These are phyloP conservation scores for Dasyornis broadbenti DNA, from an alignment of 2,113 vertebrate species.

Conservation along the genomic window DNA sequence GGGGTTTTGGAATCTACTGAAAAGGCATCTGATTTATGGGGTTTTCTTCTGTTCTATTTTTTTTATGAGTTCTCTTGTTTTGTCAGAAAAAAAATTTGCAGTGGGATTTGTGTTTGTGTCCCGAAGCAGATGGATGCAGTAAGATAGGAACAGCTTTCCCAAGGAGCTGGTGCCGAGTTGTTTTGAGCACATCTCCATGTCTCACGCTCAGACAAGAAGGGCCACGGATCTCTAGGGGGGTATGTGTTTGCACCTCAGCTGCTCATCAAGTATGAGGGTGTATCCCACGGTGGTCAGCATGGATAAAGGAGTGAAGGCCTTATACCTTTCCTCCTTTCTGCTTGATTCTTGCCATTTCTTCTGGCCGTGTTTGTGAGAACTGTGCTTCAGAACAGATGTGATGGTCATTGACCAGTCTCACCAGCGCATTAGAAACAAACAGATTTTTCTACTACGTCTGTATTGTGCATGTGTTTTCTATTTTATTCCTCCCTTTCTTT, in stretches of 20 bases:
- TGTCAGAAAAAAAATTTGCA: background rate
- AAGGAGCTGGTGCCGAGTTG: background rate
- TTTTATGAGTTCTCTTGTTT: background rate
- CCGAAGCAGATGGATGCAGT: background rate
- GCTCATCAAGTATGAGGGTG: background rate
- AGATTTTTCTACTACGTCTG: background rate
- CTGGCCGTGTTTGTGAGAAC: background rate
- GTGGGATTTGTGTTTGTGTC: background rate
- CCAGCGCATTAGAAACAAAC: background rate
- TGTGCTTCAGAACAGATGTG: background rate
- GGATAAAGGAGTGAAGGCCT: background rate
- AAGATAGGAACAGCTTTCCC: slow-evolving; percentile 3
- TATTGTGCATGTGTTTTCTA: background rate
- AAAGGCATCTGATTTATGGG: background rate
- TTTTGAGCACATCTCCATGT: background rate
- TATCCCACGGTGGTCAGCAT: accelerated
- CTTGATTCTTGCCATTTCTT: background rate
- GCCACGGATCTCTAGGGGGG: background rate
- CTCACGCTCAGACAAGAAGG: background rate
- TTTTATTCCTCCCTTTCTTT: background rate
- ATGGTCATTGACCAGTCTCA: background rate
- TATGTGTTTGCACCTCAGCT: background rate
- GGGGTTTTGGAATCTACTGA: background rate
- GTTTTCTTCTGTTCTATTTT: background rate
- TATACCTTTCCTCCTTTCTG: background rate